These are phyloP conservation scores for Ornithoptera alexandrae DNA, from an alignment of 2,888 invertebrate species.

Conservation along the genomic window DNA sequence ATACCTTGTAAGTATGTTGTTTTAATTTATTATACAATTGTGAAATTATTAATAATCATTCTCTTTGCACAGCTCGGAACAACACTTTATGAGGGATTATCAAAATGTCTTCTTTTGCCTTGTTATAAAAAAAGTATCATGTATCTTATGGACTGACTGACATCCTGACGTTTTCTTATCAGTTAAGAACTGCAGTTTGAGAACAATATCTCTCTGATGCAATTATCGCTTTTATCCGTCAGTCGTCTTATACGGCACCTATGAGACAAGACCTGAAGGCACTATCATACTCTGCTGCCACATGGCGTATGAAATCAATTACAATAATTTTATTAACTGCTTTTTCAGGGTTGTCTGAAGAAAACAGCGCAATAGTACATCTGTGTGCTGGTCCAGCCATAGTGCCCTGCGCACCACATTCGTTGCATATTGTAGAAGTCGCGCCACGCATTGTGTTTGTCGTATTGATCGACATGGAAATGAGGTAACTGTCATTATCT, in stretches of 20 bases:
- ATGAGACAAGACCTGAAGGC: no score
- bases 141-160: no score
- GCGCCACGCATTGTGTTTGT: constrained; percentile 62
- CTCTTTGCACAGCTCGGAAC: no score
- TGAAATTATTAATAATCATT: not conserved
- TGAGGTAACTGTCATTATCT: constrained; percentile 55
- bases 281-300: not conserved
- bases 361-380: constrained; percentile 69
- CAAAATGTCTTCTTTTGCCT: no score
- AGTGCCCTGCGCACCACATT: constrained; percentile 64
- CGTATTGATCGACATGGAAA: constrained; percentile 63
- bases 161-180: no score
- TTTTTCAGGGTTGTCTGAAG: constrained; percentile 61
- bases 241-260: no score
- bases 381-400: constrained; percentile 55
- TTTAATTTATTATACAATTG: not conserved
- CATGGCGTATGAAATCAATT: not conserved
- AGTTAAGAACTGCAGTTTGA: no score
- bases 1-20: constrained; percentile 59
- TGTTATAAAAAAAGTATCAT: no score
- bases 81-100: no score
- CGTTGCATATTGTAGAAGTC: constrained; percentile 60
- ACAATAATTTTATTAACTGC: not conserved
- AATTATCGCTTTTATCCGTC: no score
- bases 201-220: no score